Evolutionary conservation across 2,888 invertebrate species (phyloP).

Genomic region (Cosmorhoe ocellata): DNA sequence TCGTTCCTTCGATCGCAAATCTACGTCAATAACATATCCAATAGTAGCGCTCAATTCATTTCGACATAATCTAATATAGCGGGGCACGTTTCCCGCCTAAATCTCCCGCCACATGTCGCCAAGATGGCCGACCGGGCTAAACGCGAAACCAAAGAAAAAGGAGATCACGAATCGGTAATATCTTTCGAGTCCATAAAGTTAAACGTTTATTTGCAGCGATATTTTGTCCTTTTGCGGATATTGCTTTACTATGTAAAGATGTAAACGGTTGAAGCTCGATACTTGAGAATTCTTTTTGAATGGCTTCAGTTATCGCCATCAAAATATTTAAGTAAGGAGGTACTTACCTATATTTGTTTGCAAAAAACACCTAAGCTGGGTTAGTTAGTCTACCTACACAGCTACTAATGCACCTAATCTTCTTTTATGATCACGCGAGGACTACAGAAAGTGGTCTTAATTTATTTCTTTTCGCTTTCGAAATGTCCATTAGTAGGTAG

Average conservation of each 20-base stretch:
- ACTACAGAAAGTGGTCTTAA: not conserved
- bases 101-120: slow-evolving; percentile 82
- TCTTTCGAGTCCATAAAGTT: slow-evolving; percentile 82
- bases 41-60: slow-evolving; percentile 82
- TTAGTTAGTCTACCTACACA: too few relatives aligned
- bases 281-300: slow-evolving; percentile 23
- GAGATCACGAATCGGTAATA: slow-evolving; percentile 82
- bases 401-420: not conserved
- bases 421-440: not conserved
- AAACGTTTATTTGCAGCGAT: slow-evolving; percentile 82
- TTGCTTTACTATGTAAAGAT: slow-evolving; percentile 74
- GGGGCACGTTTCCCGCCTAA: slow-evolving; percentile 81
- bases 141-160: slow-evolving; percentile 80
- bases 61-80: slow-evolving; percentile 81
- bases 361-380: too few relatives aligned
- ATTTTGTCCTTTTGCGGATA: slow-evolving; percentile 80
- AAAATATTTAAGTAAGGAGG: too few relatives aligned
- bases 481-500: not conserved
- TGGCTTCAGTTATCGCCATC: slow-evolving; percentile 11
- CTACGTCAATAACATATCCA: slow-evolving; percentile 83
- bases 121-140: slow-evolving; percentile 79
- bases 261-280: slow-evolving; percentile 48
- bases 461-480: too few relatives aligned
- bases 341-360: too few relatives aligned
- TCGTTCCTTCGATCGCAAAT: slow-evolving; percentile 83